phyloP scores from a whole-genome alignment of 2,797 vertebrate genomes.

The Gadopsis marmoratus region DNA sequence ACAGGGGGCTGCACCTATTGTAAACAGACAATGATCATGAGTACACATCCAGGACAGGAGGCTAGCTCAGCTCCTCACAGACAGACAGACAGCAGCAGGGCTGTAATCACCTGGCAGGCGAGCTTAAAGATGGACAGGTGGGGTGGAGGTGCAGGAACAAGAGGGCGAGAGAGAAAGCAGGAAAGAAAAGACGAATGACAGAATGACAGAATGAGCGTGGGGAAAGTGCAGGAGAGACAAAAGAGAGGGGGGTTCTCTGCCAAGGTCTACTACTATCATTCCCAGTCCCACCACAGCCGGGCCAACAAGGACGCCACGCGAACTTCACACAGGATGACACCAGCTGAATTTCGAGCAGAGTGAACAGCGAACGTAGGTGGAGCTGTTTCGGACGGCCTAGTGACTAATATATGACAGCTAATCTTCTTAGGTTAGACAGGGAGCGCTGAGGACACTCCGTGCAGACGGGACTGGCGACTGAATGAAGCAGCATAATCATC shows the following conservation, averaged over 20 bases:
- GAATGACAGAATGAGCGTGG: neutral
- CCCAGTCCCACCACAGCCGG: neutral
- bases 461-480: neutral
- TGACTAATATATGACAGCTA: conserved; percentile 60
- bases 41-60: conserved; percentile 19
- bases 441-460: conserved; percentile 29
- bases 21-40: conserved; percentile 53
- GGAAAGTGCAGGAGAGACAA: neutral
- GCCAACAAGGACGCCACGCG: conserved; percentile 9
- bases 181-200: neutral
- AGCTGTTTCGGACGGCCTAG: conserved; percentile 28
- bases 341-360: conserved; percentile 24
- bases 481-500: neutral
- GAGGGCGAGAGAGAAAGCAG: neutral
- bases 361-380: conserved; percentile 9
- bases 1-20: conserved; percentile 53
- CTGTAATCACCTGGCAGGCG: conserved; percentile 34
- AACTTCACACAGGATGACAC: conserved; percentile 10
- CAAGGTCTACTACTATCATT: conserved; percentile 10
- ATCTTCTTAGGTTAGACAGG: conserved; percentile 64
- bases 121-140: conserved; percentile 31
- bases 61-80: conserved; percentile 12
- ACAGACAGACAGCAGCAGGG: conserved; percentile 28
- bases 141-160: neutral
- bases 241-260: conserved; percentile 9